A percentile compares a stretch with the other conserved stretches of the same genome.
These are phyloP conservation scores for Drosophila subpulchrella DNA, from an alignment of 1,140 invertebrate species.

Conservation along the genomic window DNA sequence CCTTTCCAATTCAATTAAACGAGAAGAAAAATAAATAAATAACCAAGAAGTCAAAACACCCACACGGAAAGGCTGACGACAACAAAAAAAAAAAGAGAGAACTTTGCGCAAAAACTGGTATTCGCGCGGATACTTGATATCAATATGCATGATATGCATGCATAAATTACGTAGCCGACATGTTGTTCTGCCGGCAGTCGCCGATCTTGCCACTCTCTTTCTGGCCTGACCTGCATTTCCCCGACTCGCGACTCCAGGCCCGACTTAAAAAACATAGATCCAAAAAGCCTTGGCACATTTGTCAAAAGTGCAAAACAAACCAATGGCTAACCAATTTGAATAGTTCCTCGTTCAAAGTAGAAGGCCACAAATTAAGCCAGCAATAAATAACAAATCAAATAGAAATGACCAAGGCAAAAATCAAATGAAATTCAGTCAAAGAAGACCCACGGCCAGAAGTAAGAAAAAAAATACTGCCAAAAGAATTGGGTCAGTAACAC, in stretches of 20 bases:
- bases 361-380: slow-evolving; percentile 73
- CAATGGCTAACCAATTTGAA: slow-evolving; percentile 55
- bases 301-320: slow-evolving; percentile 37
- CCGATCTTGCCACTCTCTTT: slow-evolving; percentile 27
- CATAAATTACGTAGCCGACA: slow-evolving; percentile 80
- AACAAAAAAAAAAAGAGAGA: slow-evolving; percentile 8
- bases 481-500: slow-evolving; percentile 82
- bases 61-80: slow-evolving; percentile 4
- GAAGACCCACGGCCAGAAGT: slow-evolving; percentile 22
- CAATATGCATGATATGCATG: slow-evolving; percentile 70
- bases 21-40: slow-evolving; percentile 39
- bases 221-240: slow-evolving; percentile 53
- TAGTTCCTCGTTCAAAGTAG: slow-evolving; percentile 36
- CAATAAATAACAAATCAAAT: slow-evolving; percentile 80
- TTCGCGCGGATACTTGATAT: slow-evolving; percentile 48
- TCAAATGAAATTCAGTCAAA: slow-evolving; percentile 53
- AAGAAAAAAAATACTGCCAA: slow-evolving; percentile 43
- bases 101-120: slow-evolving; percentile 54
- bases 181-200: slow-evolving; percentile 46
- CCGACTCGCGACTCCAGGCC: slow-evolving; percentile 22
- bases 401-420: slow-evolving; percentile 69
- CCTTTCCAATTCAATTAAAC: slow-evolving; percentile 79
- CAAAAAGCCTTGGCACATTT: slow-evolving; percentile 67
- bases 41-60: slow-evolving; percentile 26
- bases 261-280: slow-evolving; percentile 5